phyloP scores from a whole-genome alignment of 2,113 vertebrate species.

The Gasterosteus nipponicus region DNA sequence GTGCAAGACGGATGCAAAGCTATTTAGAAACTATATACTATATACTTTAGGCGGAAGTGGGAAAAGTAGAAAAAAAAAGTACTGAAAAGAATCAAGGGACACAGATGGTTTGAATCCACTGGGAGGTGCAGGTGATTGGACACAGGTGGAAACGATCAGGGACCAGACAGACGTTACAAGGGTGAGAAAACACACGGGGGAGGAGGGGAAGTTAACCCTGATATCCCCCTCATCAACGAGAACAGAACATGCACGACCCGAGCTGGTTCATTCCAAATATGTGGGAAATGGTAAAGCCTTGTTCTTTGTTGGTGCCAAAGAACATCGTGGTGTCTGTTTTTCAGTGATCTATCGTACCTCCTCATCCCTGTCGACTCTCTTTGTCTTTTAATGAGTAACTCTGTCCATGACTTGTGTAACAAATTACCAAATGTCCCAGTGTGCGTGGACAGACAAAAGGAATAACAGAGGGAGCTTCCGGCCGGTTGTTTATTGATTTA shows the following conservation, averaged over 20 bases:
- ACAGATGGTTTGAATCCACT: too few species aligned
- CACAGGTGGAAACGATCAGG: too few species aligned
- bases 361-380: neutral
- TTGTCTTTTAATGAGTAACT: slow-evolving; percentile 14
- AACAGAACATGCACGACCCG: neutral
- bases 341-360: neutral
- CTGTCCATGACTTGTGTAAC: neutral
- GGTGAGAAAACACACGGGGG: too few species aligned
- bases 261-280: neutral
- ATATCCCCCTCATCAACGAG: neutral
- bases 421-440: slow-evolving; percentile 9
- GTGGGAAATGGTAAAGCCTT: neutral
- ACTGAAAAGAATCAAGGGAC: too few species aligned
- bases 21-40: too few species aligned
- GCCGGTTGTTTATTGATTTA: slow-evolving; percentile 67
- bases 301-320: neutral
- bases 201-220: neutral
- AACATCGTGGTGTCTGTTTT: neutral
- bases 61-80: too few species aligned
- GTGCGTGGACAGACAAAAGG: slow-evolving; percentile 44
- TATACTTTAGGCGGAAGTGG: too few species aligned
- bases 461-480: slow-evolving; percentile 55
- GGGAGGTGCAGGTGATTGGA: too few species aligned
- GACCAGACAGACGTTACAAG: too few species aligned
- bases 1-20: neutral